phyloP scores from a whole-genome alignment of 92 coral and sea anemone species.

The Montipora capitata region DNA sequence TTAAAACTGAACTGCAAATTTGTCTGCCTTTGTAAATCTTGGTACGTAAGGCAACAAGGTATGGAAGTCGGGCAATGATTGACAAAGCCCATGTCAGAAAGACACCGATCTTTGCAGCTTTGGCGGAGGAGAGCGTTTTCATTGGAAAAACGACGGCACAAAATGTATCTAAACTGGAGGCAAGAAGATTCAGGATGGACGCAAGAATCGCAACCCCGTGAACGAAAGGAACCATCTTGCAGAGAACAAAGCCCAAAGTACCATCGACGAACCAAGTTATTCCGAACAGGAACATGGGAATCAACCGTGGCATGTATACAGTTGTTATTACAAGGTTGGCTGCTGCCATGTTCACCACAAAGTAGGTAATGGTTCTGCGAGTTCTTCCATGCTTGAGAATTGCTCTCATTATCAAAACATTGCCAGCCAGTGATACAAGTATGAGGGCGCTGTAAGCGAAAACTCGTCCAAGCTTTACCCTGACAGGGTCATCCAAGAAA shows the following conservation, averaged over 20 bases:
- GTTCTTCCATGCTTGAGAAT: conserved; percentile 14
- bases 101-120: conserved; percentile 30
- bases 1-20: conserved; percentile 32
- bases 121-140: conserved; percentile 21
- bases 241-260: conserved; percentile 45
- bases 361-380: conserved; percentile 22
- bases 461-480: conserved; percentile 5
- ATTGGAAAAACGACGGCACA: conserved; percentile 75
- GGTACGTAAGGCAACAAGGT: conserved; percentile 37
- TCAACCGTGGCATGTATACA: conserved; percentile 72
- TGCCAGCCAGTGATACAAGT: conserved; percentile 19
- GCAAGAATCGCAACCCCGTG: conserved; percentile 63
- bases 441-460: conserved; percentile 45
- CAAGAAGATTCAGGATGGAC: conserved; percentile 51
- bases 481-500: conserved; percentile 12
- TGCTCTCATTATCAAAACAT: background rate
- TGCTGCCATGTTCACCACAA: conserved; percentile 56
- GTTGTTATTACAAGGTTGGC: conserved; percentile 70
- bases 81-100: conserved; percentile 50
- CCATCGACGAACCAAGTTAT: conserved; percentile 59
- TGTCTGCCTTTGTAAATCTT: conserved; percentile 4
- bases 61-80: conserved; percentile 47
- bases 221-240: conserved; percentile 61
- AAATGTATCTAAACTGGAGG: conserved; percentile 60
- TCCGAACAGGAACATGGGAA: conserved; percentile 54